Conservation (phyloP, 1,140 invertebrate genomes). For the Brachystomella parvula region DNA sequence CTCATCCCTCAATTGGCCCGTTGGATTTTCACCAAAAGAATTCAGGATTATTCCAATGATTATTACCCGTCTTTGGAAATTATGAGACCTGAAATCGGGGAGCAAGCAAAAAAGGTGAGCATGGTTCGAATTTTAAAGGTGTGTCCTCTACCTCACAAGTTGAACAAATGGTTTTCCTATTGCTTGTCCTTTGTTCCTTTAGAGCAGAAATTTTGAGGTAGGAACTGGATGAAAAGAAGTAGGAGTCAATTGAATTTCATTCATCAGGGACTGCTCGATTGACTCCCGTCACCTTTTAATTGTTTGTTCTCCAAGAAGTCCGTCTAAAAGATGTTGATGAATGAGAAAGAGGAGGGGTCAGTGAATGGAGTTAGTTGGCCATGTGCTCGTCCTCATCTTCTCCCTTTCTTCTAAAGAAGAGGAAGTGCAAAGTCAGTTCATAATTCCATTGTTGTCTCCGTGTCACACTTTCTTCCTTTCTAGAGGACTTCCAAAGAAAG, state of each 20-base stretch:
- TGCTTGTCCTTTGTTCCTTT: slow-evolving; percentile 17
- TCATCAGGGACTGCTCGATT: not conserved
- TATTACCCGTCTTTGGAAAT: not conserved
- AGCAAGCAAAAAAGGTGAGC: not conserved
- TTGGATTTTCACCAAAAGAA: too few species aligned
- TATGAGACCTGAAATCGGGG: not conserved
- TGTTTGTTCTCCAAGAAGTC: not conserved
- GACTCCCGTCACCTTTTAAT: slow-evolving; percentile 9
- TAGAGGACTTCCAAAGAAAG: not conserved
- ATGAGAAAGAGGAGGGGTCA: slow-evolving; percentile 2
- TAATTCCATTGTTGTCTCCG: slow-evolving; percentile 12
- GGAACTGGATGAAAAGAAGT: not conserved
- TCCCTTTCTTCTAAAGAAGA: slow-evolving; percentile 9
- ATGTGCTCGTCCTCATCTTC: not conserved
- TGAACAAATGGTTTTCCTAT: slow-evolving; percentile 31
- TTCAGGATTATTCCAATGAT: not conserved
- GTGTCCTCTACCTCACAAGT: slow-evolving; percentile 30
- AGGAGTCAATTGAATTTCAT: slow-evolving; percentile 6
- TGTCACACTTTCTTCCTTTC: slow-evolving; percentile 8
- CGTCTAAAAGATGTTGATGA: not conserved
- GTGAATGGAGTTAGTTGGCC: too few species aligned
- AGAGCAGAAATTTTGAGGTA: not conserved
- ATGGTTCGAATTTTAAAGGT: not conserved
- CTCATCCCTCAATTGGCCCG: too few species aligned
- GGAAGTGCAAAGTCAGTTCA: slow-evolving; percentile 19